Percentiles rank a stretch among this genome's conserved stretches.
These are phyloP conservation scores for Halictus ligatus DNA, from an alignment of 2,888 invertebrate species.

Conservation along the genomic window DNA sequence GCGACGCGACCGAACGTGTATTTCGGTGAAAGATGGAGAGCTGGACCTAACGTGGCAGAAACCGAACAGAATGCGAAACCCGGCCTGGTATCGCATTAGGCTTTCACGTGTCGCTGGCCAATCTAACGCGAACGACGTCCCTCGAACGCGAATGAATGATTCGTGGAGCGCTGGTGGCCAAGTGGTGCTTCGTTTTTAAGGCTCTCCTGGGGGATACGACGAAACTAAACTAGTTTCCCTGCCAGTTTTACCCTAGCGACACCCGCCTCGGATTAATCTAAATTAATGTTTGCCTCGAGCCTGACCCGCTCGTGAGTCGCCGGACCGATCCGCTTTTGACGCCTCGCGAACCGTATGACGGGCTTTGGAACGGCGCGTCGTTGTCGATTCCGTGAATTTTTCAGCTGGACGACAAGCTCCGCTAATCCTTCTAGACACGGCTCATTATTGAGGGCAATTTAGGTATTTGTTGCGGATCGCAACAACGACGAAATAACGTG, in stretches of 20 bases:
- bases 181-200: conserved; percentile 64
- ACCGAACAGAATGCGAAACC: not conserved
- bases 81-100: not conserved
- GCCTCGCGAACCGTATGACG: conserved; percentile 18
- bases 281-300: conserved; percentile 71
- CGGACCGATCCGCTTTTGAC: conserved; percentile 65
- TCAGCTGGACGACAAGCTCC: not conserved
- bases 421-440: not conserved
- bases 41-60: not conserved
- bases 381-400: conserved; percentile 15
- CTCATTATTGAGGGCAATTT: not conserved
- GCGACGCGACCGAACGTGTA: conserved; percentile 4
- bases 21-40: not conserved
- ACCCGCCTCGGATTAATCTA: conserved; percentile 74
- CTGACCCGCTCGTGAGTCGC: not conserved
- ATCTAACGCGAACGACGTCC: conserved; percentile 20
- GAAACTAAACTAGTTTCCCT: conserved; percentile 66
- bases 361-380: not conserved
- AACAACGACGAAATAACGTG: not conserved
- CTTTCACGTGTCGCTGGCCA: conserved; percentile 20
- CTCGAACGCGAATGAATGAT: conserved; percentile 60
- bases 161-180: conserved; percentile 39
- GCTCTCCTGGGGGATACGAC: conserved; percentile 60
- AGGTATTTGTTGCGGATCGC: not conserved
- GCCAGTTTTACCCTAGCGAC: conserved; percentile 49